Base-by-base conservation (phyloP, 53 echinoderm and acorn worm genomes). In the Astropecten irregularis region DNA sequence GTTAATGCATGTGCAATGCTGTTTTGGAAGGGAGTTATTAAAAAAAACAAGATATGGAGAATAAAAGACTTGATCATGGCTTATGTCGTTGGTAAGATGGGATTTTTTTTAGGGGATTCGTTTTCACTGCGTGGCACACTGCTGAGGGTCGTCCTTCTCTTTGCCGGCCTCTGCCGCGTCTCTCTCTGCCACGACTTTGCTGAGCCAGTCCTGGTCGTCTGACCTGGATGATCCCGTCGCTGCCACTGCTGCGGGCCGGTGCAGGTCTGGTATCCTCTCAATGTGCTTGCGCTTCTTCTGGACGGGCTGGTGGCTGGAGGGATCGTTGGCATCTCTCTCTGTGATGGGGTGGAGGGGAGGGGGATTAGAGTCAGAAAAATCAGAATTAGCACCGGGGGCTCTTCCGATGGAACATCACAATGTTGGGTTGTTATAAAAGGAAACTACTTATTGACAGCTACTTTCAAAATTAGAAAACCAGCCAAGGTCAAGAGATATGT, bases 81-180 rank as follows among this genome's bases (percentile, higher is more conserved):
- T n/a, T n/a, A n/a, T n/a, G n/a, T n/a, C n/a, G n/a, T n/a, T n/a
- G n/a, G n/a, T n/a, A n/a, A n/a, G n/a, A n/a, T n/a, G n/a, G n/a
- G n/a, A n/a, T n/a, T n/a, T n/a, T n/a, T n/a, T n/a, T n/a, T n/a
- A n/a, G n/a, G n/a, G n/a, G n/a, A n/a, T n/a, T n/a, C n/a, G n/a
- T n/a, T n/a, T n/a, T 79, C 79, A 79, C 79, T 79, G 79, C 3
- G 79, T 79, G 61, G 61, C 49, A 6, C 79, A 79, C 61, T 79
- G 79, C 23, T 79, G 47, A 11, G 79, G 61, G 21, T 61, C 79
- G n/a, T 79, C 76, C 0, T 32, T 21, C 20, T 20, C 38, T 3
- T 20, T 35, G 15, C n/a, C 21, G 50, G 25, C 44, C 76, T 76
- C 76, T 16, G n/a, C 57, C 16, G 57, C 58, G 14, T 79, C 79